Conservation (phyloP, 2,797 vertebrate species). For the Eptatretus atami region DNA sequence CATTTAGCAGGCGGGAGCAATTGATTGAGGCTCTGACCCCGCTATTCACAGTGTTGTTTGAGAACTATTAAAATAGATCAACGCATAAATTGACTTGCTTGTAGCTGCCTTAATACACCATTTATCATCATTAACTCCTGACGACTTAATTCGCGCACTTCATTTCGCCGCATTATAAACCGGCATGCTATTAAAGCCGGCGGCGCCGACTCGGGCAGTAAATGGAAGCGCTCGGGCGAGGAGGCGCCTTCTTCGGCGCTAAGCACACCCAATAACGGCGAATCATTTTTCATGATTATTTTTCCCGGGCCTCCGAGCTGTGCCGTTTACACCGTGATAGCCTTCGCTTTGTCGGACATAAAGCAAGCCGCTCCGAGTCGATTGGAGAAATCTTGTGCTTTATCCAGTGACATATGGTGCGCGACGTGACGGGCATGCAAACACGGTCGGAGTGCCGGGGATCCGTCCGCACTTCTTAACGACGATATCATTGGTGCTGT, state of each 20-base stretch:
- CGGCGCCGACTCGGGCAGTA: not conserved
- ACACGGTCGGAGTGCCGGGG: too few species aligned
- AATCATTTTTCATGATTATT: constrained; percentile 1
- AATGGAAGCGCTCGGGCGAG: not conserved
- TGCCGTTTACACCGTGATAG: too few species aligned
- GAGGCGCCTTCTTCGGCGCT: not conserved
- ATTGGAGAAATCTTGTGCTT: too few species aligned
- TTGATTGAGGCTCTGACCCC: constrained; percentile 99
- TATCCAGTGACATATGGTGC: too few species aligned
- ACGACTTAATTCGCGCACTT: constrained; percentile 99
- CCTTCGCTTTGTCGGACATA: too few species aligned
- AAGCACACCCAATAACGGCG: constrained; percentile 3
- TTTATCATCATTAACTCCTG: constrained; percentile 99
- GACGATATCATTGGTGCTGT: too few species aligned
- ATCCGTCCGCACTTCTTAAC: too few species aligned
- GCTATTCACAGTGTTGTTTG: constrained; percentile 99
- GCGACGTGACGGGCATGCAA: too few species aligned
- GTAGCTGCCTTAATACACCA: constrained; percentile 99
- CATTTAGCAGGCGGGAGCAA: constrained; percentile 66
- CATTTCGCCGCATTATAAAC: constrained; percentile 85
- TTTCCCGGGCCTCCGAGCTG: too few species aligned
- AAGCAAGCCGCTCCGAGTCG: too few species aligned
- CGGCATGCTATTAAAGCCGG: not conserved
- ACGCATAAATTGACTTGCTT: constrained; percentile 99
- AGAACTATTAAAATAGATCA: constrained; percentile 98